phyloP scores from a whole-genome alignment of 2,797 vertebrate genomes.

The Potorous gilbertii region DNA sequence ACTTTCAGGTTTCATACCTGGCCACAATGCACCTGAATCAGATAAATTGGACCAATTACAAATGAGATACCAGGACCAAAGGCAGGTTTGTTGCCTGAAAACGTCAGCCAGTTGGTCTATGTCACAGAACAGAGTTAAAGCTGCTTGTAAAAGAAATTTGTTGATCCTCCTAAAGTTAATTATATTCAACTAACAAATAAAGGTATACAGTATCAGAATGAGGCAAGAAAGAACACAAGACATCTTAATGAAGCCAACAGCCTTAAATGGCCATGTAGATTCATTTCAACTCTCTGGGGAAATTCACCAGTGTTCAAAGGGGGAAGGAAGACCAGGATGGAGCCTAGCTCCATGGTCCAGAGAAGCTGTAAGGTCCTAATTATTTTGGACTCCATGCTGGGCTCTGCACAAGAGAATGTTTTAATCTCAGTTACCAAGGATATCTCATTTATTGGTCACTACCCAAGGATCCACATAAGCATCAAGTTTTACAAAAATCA shows the following conservation, averaged over 20 bases:
- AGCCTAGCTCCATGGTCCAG: neutral
- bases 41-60: constrained; percentile 89
- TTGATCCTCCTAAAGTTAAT: constrained; percentile 52
- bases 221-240: constrained; percentile 13
- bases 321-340: constrained; percentile 1
- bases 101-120: constrained; percentile 70
- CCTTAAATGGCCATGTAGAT: neutral
- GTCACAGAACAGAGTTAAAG: constrained; percentile 68
- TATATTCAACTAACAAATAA: constrained; percentile 72
- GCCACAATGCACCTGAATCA: constrained; percentile 98
- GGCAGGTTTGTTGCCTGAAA: constrained; percentile 79
- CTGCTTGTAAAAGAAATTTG: constrained; percentile 75
- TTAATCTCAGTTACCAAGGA: constrained; percentile 13
- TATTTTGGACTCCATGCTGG: neutral
- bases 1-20: constrained; percentile 98
- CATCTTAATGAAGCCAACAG: neutral
- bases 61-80: constrained; percentile 82
- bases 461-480: constrained; percentile 23
- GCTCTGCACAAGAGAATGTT: constrained; percentile 8
- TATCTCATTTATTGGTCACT: constrained; percentile 33
- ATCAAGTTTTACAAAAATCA: constrained; percentile 56
- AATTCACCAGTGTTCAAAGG: constrained; percentile 39
- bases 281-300: constrained; percentile 29
- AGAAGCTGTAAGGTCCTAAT: neutral
- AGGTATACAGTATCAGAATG: constrained; percentile 50